Conservation (phyloP, 2,113 vertebrate genomes). For the Neotoma lepida region DNA sequence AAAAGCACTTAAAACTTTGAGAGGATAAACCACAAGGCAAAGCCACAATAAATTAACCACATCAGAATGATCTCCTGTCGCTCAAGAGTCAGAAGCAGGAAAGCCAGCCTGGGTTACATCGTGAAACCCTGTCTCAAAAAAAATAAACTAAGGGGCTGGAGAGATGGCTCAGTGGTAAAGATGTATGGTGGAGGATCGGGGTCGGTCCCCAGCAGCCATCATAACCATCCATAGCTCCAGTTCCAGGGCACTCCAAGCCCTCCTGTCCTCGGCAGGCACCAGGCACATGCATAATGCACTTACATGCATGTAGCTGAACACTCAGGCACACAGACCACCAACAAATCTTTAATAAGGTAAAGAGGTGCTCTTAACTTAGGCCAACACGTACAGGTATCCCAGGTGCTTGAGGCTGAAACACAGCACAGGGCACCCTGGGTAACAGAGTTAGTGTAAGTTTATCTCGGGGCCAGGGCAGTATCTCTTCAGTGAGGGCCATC, state of each 20-base stretch:
- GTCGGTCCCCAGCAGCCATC: background rate
- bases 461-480: background rate
- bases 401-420: background rate
- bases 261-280: background rate
- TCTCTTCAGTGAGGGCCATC: background rate
- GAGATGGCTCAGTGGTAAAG: background rate
- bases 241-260: background rate
- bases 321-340: background rate
- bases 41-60: background rate
- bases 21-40: background rate
- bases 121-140: background rate
- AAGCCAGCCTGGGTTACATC: background rate
- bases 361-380: background rate
- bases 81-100: background rate
- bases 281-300: background rate
- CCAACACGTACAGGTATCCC: too few relatives aligned
- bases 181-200: background rate
- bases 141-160: background rate
- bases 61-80: background rate
- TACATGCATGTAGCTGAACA: background rate
- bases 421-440: background rate
- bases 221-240: background rate
- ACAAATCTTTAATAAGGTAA: background rate
- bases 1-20: background rate
- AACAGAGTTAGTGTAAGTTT: background rate